Conservation (phyloP, 1,140 invertebrate species). For the Drosophila prosaltans region DNA sequence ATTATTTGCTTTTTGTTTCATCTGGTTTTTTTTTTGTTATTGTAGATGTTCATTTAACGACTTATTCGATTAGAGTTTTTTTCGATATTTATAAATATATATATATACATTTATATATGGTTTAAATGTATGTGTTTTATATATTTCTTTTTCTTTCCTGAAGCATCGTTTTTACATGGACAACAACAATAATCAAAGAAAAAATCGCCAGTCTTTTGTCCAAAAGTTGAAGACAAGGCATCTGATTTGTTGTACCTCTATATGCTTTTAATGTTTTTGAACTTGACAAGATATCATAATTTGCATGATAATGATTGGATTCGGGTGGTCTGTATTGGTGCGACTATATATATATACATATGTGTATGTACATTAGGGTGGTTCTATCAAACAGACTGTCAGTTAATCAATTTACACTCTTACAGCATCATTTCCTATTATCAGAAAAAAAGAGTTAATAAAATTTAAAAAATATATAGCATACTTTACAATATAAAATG, state of each 20-base stretch:
- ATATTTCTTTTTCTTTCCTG: background rate
- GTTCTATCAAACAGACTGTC: background rate
- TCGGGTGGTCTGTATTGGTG: slow-evolving; percentile 32
- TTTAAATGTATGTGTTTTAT: slow-evolving; percentile 16
- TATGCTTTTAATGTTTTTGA: slow-evolving; percentile 74
- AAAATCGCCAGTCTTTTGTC: slow-evolving; percentile 15
- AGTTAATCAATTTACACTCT: too few species aligned
- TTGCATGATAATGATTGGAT: slow-evolving; percentile 69
- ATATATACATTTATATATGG: slow-evolving; percentile 5
- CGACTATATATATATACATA: too few species aligned
- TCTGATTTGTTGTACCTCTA: slow-evolving; percentile 39
- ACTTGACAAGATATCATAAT: slow-evolving; percentile 71
- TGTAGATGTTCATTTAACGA: slow-evolving; percentile 51
- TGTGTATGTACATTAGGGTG: slow-evolving; percentile 2
- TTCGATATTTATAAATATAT: slow-evolving; percentile 22
- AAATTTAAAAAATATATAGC: too few species aligned
- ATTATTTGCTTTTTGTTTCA: slow-evolving; percentile 29
- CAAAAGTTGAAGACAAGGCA: slow-evolving; percentile 2
- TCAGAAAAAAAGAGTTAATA: slow-evolving; percentile 35
- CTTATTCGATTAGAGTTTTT: slow-evolving; percentile 64
- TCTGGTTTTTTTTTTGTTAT: background rate
- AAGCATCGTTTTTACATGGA: slow-evolving; percentile 45
- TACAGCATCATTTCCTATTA: background rate
- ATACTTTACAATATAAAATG: too few species aligned
- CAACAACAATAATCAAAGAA: slow-evolving; percentile 31